phyloP scores from a whole-genome alignment of 2,797 vertebrate genomes.

The Enteromius thamalakanensis region DNA sequence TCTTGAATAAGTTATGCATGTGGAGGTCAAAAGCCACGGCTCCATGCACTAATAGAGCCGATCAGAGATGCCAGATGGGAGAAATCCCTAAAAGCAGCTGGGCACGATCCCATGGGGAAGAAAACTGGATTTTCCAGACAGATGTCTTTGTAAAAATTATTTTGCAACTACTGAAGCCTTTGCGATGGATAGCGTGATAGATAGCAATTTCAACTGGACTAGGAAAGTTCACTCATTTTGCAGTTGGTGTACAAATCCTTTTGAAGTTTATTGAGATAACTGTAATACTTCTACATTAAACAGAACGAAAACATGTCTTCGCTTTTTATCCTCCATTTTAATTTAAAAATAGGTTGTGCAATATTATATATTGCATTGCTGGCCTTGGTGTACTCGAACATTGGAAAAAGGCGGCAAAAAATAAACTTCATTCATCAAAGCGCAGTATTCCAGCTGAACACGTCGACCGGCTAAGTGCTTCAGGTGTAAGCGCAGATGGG shows the following conservation, averaged over 20 bases:
- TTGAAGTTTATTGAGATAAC: no score
- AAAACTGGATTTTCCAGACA: conserved; percentile 32
- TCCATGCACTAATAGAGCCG: conserved; percentile 40
- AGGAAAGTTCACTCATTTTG: not conserved
- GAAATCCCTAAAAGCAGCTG: conserved; percentile 53
- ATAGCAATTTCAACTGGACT: not conserved
- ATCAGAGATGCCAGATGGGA: conserved; percentile 61
- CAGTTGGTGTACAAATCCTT: not conserved
- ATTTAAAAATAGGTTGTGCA: not conserved
- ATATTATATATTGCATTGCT: not conserved
- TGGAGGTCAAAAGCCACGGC: conserved; percentile 31
- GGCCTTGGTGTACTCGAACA: not conserved
- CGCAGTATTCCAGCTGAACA: not conserved
- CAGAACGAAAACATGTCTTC: not conserved
- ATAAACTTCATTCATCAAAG: not conserved
- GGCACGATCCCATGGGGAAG: conserved; percentile 46
- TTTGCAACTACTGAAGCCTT: conserved; percentile 2
- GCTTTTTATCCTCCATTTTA: not conserved
- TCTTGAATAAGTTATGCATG: conserved; percentile 46
- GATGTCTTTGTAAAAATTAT: conserved; percentile 31
- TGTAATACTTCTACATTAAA: not conserved
- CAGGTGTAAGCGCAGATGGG: conserved; percentile 51
- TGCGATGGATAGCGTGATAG: not conserved
- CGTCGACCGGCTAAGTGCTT: not conserved
- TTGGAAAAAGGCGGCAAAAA: not conserved